Evolutionary conservation across 2,797 vertebrate genomes (phyloP).

Genomic region (Cichlasoma orientale): DNA sequence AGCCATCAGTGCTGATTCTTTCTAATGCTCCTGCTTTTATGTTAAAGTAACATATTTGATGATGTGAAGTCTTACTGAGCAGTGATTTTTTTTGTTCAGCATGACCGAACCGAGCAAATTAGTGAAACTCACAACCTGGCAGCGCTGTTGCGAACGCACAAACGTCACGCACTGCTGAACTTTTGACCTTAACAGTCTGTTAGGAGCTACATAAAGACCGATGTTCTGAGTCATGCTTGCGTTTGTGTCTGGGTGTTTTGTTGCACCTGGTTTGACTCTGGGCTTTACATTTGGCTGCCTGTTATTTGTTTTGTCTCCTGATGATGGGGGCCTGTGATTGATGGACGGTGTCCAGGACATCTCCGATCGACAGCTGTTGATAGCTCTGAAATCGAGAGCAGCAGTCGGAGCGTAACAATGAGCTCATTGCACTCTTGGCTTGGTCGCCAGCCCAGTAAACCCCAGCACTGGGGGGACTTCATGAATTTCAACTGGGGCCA

Average conservation of each 20-base stretch:
- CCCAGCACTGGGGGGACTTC: constrained; percentile 74
- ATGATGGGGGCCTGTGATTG: constrained; percentile 81
- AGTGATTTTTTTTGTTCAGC: constrained; percentile 31
- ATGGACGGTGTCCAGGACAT: constrained; percentile 86
- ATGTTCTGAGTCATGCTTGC: constrained; percentile 38
- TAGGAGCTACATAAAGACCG: constrained; percentile 3
- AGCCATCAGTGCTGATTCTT: not conserved
- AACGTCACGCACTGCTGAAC: constrained; percentile 47
- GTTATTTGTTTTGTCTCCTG: constrained; percentile 82
- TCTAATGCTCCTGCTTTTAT: not conserved
- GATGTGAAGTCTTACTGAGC: constrained; percentile 4
- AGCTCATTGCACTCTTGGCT: constrained; percentile 84
- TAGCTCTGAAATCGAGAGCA: constrained; percentile 85
- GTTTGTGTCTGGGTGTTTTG: constrained; percentile 39
- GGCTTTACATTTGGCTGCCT: constrained; percentile 75
- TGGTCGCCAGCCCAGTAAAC: constrained; percentile 78
- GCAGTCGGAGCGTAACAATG: constrained; percentile 86
- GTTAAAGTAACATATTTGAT: not conserved
- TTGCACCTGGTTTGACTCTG: constrained; percentile 69
- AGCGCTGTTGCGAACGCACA: not conserved
- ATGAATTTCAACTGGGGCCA: constrained; percentile 83
- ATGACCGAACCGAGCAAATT: constrained; percentile 19
- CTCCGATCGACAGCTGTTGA: constrained; percentile 88
- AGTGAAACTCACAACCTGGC: constrained; percentile 37
- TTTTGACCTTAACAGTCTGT: constrained; percentile 51